A percentile compares a stretch with the other conserved stretches of the same genome.
phyloP scores from a whole-genome alignment of 1,140 invertebrate species.

The Drosophila rhopaloa region DNA sequence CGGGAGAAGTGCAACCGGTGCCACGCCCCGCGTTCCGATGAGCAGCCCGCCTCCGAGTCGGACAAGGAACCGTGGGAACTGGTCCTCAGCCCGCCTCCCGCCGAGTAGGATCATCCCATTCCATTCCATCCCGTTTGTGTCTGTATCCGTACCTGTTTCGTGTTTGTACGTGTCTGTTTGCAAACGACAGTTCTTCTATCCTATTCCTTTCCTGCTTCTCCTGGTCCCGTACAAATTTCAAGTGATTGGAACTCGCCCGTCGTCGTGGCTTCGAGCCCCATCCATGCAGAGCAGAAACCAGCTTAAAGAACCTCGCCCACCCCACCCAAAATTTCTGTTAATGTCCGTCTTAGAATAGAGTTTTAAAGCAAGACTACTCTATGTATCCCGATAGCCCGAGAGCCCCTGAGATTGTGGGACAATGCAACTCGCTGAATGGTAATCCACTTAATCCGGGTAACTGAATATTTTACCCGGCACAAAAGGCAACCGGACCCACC shows the following conservation, averaged over 20 bases:
- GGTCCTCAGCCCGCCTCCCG: constrained; percentile 20
- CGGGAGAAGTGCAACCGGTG: constrained; percentile 66
- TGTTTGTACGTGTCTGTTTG: constrained; percentile 8
- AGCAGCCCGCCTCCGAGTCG: constrained; percentile 15
- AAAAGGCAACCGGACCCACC: constrained; percentile 37
- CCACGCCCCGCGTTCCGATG: constrained; percentile 29
- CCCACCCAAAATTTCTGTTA: constrained; percentile 31
- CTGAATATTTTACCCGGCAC: constrained; percentile 58
- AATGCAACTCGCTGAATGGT: constrained; percentile 42
- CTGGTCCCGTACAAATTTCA: not conserved
- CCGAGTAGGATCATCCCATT: constrained; percentile 9
- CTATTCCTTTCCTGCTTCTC: not conserved
- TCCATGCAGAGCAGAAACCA: not conserved
- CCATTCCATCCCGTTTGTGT: not conserved
- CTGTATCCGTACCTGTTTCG: not conserved
- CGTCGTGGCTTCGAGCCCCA: not conserved
- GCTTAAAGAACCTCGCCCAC: not conserved
- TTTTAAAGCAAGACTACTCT: constrained; percentile 8
- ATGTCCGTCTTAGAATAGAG: constrained; percentile 4
- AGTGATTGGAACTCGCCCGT: not conserved
- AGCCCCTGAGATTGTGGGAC: constrained; percentile 22
- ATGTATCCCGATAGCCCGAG: not conserved
- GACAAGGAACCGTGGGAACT: constrained; percentile 59
- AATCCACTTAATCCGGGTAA: constrained; percentile 68
- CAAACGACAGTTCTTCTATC: not conserved